Evolutionary conservation across 2,113 vertebrate species (phyloP).

Genomic region (zebrafish (Danio rerio)): GRCz12tu NC_133188.1:38541001-38541500

Average conservation of each 20-base stretch:
- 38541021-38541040: too few species aligned
- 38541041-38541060: too few species aligned
- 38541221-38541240: constrained; percentile 68
- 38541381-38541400: constrained; percentile 36
- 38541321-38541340: constrained; percentile 65
- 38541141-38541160: too few species aligned
- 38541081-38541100: too few species aligned
- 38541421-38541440: constrained; percentile 6
- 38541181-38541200: constrained; percentile 49
- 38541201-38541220: constrained; percentile 65
- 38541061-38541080: too few species aligned
- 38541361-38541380: constrained; percentile 52
- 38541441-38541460: not conserved
- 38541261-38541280: constrained; percentile 64
- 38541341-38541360: constrained; percentile 72
- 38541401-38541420: not conserved
- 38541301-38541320: constrained; percentile 77
- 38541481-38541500: not conserved
- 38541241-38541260: constrained; percentile 74
- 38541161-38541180: not conserved
- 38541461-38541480: not conserved
- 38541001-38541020: too few species aligned
- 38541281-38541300: constrained; percentile 47
- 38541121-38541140: too few species aligned
- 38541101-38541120: too few species aligned